Percentiles rank a stretch among this genome's conserved stretches.
phyloP scores from a whole-genome alignment of 2,888 invertebrate species.

The Danaus chrysippus region DNA sequence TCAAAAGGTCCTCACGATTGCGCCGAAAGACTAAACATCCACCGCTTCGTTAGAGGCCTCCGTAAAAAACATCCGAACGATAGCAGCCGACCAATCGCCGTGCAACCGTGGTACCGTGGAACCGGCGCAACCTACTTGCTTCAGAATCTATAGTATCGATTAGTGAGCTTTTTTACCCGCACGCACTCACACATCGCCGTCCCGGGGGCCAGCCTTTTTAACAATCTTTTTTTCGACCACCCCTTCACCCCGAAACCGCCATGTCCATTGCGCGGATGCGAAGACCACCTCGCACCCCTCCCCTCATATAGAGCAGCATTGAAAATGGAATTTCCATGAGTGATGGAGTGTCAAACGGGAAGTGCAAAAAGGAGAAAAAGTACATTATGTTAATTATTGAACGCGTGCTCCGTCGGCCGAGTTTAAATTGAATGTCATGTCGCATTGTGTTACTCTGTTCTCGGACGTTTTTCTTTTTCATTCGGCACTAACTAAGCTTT shows the following conservation, averaged over 20 bases:
- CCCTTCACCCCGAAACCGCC: conserved; percentile 73
- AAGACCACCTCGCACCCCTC: conserved; percentile 71
- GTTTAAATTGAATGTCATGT: conserved; percentile 78
- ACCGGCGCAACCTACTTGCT: conserved; percentile 73
- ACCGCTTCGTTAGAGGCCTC: conserved; percentile 65
- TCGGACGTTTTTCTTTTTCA: conserved; percentile 16
- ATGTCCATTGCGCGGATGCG: conserved; percentile 77
- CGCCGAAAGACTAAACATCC: conserved; percentile 65
- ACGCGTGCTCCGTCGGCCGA: conserved; percentile 65
- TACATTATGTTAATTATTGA: conserved; percentile 79
- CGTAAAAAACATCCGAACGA: conserved; percentile 54
- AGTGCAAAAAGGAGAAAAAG: conserved; percentile 77
- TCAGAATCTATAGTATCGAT: conserved; percentile 79
- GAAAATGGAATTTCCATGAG: conserved; percentile 80
- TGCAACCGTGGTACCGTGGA: conserved; percentile 59
- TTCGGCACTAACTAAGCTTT: conserved; percentile 13
- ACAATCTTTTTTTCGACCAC: conserved; percentile 78
- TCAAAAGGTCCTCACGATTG: conserved; percentile 61
- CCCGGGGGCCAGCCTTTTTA: conserved; percentile 75
- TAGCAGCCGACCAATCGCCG: conserved; percentile 55
- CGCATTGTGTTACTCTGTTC: conserved; percentile 33
- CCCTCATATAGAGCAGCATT: conserved; percentile 71
- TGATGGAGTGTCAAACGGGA: conserved; percentile 79
- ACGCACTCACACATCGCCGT: conserved; percentile 75
- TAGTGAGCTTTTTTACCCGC: conserved; percentile 76